Evolutionary conservation across 2,113 vertebrate species (phyloP).

Genomic region (Coptodon bakossiorum): DNA sequence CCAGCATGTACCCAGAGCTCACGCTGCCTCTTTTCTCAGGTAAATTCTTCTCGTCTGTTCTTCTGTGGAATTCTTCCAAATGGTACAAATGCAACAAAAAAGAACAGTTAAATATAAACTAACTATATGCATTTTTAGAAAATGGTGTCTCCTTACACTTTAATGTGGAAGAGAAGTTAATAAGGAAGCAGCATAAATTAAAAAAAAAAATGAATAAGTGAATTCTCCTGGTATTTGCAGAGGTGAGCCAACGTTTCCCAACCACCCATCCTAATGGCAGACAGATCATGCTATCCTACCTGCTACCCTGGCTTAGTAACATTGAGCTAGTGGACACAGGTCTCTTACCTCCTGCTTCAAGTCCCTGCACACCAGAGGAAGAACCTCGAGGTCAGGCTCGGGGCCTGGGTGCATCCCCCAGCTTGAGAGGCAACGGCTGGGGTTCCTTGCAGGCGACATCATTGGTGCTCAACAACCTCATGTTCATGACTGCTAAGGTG

Average conservation of each 20-base stretch:
- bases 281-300: constrained; percentile 96
- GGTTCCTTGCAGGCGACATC: constrained; percentile 94
- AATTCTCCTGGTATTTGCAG: constrained; percentile 52
- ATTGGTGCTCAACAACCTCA: constrained; percentile 96
- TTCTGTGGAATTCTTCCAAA: not conserved
- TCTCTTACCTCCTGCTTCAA: constrained; percentile 88
- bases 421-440: constrained; percentile 94
- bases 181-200: not conserved
- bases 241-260: constrained; percentile 94
- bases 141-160: not conserved
- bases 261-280: constrained; percentile 94
- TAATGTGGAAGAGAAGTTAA: not conserved
- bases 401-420: constrained; percentile 59
- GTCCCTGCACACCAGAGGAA: constrained; percentile 91
- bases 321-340: constrained; percentile 94
- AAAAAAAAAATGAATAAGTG: not conserved
- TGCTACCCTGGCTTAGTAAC: constrained; percentile 95
- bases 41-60: constrained; percentile 31
- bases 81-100: not conserved
- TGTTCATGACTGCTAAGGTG: constrained; percentile 99
- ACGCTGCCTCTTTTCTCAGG: constrained; percentile 98
- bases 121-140: not conserved
- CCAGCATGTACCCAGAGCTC: constrained; percentile 97
- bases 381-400: constrained; percentile 77
- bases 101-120: not conserved